These are phyloP conservation scores for Phasia obesa DNA, from an alignment of 2,888 invertebrate genomes.

Conservation along the genomic window DNA sequence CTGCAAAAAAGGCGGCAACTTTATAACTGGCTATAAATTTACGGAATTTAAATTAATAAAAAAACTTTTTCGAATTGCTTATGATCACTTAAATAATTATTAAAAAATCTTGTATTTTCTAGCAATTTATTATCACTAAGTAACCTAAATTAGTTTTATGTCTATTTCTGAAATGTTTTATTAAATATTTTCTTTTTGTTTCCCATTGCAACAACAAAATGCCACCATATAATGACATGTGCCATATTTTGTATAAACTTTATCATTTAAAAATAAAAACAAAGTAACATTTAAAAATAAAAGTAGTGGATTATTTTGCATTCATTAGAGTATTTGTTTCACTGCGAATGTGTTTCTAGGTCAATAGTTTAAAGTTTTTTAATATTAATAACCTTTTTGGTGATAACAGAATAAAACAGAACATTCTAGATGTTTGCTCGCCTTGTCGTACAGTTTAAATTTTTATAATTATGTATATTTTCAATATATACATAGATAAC, in stretches of 20 bases:
- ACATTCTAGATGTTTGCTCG: too few relatives aligned
- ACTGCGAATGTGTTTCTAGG: constrained; percentile 49
- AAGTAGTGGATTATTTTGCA: constrained; percentile 55
- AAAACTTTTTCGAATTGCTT: not conserved
- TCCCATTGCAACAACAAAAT: constrained; percentile 21
- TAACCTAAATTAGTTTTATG: constrained; percentile 21
- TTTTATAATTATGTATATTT: constrained; percentile 19
- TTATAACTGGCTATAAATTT: too few relatives aligned
- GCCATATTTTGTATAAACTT: constrained; percentile 56
- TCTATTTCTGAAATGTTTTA: constrained; percentile 19
- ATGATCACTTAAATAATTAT: not conserved
- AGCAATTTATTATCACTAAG: not conserved
- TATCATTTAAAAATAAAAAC: constrained; percentile 47
- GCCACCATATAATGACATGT: constrained; percentile 57
- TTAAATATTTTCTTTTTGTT: not conserved
- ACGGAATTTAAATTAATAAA: too few relatives aligned
- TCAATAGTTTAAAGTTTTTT: constrained; percentile 67
- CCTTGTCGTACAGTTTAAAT: constrained; percentile 56
- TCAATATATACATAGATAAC: constrained; percentile 21
- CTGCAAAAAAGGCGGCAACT: too few relatives aligned
- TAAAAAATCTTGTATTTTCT: not conserved
- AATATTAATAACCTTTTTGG: constrained; percentile 59
- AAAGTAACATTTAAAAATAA: constrained; percentile 11
- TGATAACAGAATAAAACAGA: constrained; percentile 23
- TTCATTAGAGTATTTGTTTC: constrained; percentile 42